These are phyloP conservation scores for Palloptera scutellata DNA, from an alignment of 2,888 invertebrate species.

Conservation along the genomic window DNA sequence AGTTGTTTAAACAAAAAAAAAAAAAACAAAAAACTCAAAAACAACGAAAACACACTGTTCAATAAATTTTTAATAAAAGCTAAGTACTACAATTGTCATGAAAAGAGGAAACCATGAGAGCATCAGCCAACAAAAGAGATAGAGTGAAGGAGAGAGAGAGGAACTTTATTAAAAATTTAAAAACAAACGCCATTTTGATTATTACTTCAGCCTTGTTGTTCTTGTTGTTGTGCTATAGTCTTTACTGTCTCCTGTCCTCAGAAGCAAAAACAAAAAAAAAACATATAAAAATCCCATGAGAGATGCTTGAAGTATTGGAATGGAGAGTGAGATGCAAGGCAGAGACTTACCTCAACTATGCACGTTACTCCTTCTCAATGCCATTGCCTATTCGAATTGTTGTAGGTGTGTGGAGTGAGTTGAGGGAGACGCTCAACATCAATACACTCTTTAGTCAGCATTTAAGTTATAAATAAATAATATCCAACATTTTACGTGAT, in stretches of 20 bases:
- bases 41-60: constrained; percentile 5
- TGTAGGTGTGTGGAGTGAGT: too few species aligned
- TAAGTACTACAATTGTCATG: constrained; percentile 11
- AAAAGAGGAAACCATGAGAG: too few species aligned
- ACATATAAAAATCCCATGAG: constrained; percentile 1
- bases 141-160: too few species aligned
- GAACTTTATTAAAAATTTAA: constrained; percentile 48
- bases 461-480: constrained; percentile 60
- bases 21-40: neutral
- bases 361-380: too few species aligned
- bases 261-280: too few species aligned
- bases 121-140: too few species aligned
- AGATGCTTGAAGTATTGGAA: neutral
- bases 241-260: too few species aligned
- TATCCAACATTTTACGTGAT: constrained; percentile 43
- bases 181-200: constrained; percentile 47
- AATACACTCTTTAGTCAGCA: constrained; percentile 38
- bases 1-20: neutral
- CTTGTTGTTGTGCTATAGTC: too few species aligned
- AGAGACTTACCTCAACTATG: too few species aligned
- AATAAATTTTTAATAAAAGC: constrained; percentile 28
- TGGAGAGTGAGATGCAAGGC: too few species aligned
- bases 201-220: constrained; percentile 32
- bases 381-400: too few species aligned
- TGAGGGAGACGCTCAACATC: too few species aligned